Conservation (phyloP, 2,888 invertebrate genomes). For the Dryobota labecula region DNA sequence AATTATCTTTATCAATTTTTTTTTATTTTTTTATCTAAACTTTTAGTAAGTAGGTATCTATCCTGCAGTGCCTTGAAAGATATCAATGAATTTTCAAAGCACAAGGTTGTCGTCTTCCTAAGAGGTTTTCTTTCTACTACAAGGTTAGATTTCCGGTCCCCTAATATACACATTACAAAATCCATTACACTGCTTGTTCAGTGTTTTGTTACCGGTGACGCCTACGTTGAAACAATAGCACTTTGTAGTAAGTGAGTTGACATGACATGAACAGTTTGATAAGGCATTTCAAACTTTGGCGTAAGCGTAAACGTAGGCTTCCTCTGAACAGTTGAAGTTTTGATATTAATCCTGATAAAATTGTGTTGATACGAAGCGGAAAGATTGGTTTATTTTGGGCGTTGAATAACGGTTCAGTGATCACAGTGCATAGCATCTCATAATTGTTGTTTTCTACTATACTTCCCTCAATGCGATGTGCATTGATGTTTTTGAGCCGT, state of each 20-base stretch:
- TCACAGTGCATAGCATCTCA: neutral
- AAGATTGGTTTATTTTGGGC: neutral
- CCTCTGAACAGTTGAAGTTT: neutral
- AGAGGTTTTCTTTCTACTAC: neutral
- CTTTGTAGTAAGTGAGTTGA: neutral
- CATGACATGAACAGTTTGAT: neutral
- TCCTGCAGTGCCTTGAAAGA: neutral
- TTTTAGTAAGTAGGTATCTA: neutral
- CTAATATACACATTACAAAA: neutral
- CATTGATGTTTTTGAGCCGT: too few relatives aligned
- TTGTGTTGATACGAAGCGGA: neutral
- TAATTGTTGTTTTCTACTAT: neutral
- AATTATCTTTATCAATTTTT: too few relatives aligned
- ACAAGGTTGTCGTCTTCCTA: neutral
- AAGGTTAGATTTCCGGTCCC: neutral
- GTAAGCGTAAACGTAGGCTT: neutral
- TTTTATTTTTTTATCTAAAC: too few relatives aligned
- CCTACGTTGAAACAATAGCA: constrained; percentile 41
- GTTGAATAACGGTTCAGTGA: neutral
- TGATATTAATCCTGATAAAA: neutral
- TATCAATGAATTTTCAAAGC: neutral
- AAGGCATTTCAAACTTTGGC: constrained; percentile 23
- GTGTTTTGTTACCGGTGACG: constrained; percentile 14
- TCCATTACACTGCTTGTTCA: neutral
- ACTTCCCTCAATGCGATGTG: neutral